phyloP scores from a whole-genome alignment of 1,140 invertebrate species.

The Anagrus nilaparvatae region DNA sequence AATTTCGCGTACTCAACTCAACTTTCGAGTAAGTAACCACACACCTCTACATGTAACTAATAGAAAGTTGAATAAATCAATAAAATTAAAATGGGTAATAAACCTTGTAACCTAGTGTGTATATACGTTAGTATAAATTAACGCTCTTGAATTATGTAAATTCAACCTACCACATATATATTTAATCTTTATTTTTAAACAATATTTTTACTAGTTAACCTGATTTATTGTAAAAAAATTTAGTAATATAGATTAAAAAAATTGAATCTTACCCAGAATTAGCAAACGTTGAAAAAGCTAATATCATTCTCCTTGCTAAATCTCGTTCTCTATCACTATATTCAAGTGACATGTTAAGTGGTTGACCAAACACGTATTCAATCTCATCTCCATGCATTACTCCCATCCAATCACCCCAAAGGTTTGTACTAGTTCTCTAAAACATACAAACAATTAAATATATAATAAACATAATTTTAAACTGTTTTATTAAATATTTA shows the following conservation, averaged over 20 bases:
- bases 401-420: slow-evolving; percentile 97
- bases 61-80: too few species aligned
- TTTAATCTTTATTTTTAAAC: too few species aligned
- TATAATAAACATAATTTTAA: slow-evolving; percentile 13
- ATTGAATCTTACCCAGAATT: slow-evolving; percentile 67
- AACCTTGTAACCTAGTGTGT: too few species aligned
- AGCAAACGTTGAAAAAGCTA: slow-evolving; percentile 77
- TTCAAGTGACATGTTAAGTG: slow-evolving; percentile 69
- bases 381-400: slow-evolving; percentile 96
- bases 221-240: too few species aligned
- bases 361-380: slow-evolving; percentile 91
- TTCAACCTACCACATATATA: too few species aligned
- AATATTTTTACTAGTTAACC: too few species aligned
- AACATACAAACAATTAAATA: slow-evolving; percentile 43
- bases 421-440: slow-evolving; percentile 75
- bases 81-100: too few species aligned
- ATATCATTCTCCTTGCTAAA: slow-evolving; percentile 75
- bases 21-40: too few species aligned
- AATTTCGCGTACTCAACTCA: too few species aligned
- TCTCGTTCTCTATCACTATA: slow-evolving; percentile 76
- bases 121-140: too few species aligned
- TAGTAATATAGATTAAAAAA: background rate
- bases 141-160: too few species aligned
- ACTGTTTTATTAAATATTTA: background rate
- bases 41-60: too few species aligned